These are phyloP conservation scores for Mustela lutreola DNA, from an alignment of 2,113 vertebrate species.

Conservation along the genomic window DNA sequence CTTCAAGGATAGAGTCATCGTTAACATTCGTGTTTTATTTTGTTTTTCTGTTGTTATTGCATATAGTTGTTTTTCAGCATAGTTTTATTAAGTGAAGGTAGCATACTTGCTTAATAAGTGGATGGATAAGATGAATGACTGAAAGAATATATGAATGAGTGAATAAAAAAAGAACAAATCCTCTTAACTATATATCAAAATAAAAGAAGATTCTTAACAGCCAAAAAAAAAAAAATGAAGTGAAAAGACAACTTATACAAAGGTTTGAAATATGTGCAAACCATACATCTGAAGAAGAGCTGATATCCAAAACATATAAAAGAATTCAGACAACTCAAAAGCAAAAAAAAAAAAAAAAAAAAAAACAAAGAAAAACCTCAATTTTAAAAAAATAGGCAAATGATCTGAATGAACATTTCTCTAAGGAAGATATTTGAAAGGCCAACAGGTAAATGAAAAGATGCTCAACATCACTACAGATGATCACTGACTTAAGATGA, in stretches of 20 bases:
- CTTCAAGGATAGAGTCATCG: neutral
- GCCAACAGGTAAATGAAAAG: neutral
- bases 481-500: neutral
- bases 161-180: neutral
- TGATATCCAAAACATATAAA: neutral
- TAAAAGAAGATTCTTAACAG: neutral
- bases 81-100: neutral
- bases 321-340: neutral
- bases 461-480: neutral
- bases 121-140: neutral
- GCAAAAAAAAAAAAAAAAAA: neutral
- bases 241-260: neutral
- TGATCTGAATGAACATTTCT: neutral
- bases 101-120: neutral
- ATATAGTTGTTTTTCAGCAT: neutral
- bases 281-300: neutral
- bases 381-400: neutral
- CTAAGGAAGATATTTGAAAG: neutral
- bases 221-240: neutral
- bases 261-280: neutral
- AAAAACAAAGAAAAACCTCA: neutral
- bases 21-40: neutral
- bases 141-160: neutral
- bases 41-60: neutral
- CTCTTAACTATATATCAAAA: neutral